Percentiles rank a stretch among this genome's conserved stretches.
Evolutionary conservation across 2,888 invertebrate species (phyloP).

Genomic region (Gastracanthus pulcherrimus): DNA sequence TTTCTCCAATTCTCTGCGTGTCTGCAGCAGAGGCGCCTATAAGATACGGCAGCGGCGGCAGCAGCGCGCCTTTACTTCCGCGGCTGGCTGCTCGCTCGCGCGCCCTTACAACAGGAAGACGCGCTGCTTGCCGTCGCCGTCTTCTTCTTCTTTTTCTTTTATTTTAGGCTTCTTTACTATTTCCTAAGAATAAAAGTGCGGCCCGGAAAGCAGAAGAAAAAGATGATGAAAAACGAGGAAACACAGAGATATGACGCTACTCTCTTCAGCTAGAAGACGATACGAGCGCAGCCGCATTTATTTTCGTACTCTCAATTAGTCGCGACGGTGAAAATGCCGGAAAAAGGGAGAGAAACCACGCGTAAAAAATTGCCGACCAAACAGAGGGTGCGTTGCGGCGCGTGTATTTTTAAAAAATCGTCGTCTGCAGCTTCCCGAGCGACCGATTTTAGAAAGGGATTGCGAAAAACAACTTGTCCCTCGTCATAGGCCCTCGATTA

Average conservation of each 20-base stretch:
- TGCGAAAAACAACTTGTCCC: constrained; percentile 6
- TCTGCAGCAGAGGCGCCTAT: not conserved
- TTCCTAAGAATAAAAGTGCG: constrained; percentile 44
- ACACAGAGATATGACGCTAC: constrained; percentile 24
- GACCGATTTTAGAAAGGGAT: too few species aligned
- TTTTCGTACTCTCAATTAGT: constrained; percentile 60
- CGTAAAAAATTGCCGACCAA: constrained; percentile 30
- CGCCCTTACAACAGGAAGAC: constrained; percentile 20
- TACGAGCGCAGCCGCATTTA: constrained; percentile 5
- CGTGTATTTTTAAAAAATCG: constrained; percentile 21
- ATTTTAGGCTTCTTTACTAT: too few species aligned
- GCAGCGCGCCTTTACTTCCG: not conserved
- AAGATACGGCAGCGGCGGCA: not conserved
- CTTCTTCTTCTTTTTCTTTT: constrained; percentile 3
- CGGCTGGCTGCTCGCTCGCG: not conserved
- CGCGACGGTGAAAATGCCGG: constrained; percentile 56
- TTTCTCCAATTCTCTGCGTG: not conserved
- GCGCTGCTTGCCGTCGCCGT: too few species aligned
- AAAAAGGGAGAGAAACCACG: constrained; percentile 60
- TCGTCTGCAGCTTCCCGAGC: too few species aligned
- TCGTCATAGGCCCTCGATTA: not conserved
- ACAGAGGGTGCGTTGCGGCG: not conserved
- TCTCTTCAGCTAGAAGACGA: constrained; percentile 15
- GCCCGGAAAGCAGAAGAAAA: constrained; percentile 15
- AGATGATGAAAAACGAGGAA: constrained; percentile 21